Conservation (phyloP, 2,113 vertebrate species). For the Oncorhynchus clarkii region DNA sequence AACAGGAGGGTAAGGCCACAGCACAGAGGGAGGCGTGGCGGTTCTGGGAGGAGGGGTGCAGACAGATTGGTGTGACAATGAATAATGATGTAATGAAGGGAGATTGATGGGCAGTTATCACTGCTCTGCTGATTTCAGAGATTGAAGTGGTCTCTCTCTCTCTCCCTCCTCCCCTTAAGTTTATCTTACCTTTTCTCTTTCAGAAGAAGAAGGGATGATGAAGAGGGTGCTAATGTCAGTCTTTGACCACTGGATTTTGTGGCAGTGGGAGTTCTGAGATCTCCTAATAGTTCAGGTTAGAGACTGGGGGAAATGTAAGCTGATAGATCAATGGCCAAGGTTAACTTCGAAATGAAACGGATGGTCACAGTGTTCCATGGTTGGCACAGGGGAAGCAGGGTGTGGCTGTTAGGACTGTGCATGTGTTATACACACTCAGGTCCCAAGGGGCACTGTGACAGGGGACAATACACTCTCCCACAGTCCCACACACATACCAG, state of each 20-base stretch:
- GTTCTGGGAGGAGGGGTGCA: neutral
- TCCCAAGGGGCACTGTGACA: neutral
- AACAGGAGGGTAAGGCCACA: conserved; percentile 30
- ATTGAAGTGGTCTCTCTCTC: conserved; percentile 29
- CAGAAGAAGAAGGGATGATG: neutral
- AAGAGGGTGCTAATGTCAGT: neutral
- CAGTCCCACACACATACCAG: conserved; percentile 13
- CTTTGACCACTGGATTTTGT: neutral
- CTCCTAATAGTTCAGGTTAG: neutral
- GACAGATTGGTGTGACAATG: conserved; percentile 12
- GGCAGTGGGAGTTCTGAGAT: neutral
- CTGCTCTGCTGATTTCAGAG: conserved; percentile 8
- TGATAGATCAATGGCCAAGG: neutral
- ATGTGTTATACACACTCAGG: neutral
- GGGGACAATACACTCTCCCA: neutral
- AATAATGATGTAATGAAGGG: neutral
- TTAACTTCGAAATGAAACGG: neutral
- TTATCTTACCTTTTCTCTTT: neutral
- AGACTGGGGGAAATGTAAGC: neutral
- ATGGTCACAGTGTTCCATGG: neutral
- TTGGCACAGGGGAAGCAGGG: neutral
- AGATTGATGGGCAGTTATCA: conserved; percentile 9
- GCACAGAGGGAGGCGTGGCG: conserved; percentile 3
- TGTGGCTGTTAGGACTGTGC: neutral
- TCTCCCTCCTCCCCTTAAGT: conserved; percentile 2